Conservation (phyloP, 1,140 invertebrate species). For the Ditylenchus dipsaci region DNA sequence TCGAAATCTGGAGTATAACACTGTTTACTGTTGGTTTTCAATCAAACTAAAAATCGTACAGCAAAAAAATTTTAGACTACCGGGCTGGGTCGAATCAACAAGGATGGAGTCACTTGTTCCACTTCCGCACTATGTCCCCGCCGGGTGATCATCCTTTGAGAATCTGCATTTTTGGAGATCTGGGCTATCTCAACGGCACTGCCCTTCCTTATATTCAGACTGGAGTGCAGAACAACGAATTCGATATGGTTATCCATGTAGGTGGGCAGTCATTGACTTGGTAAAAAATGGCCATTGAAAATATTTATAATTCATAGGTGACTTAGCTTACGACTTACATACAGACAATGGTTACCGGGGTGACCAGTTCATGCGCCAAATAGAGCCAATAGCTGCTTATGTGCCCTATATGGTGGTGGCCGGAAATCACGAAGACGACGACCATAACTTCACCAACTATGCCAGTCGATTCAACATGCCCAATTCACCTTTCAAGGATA, state of each 20-base stretch:
- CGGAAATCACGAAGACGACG: slow-evolving; percentile 60
- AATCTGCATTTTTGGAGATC: slow-evolving; percentile 46
- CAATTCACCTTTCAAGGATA: slow-evolving; percentile 54
- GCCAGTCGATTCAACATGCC: slow-evolving; percentile 59
- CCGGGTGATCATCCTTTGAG: slow-evolving; percentile 20
- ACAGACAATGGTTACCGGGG: slow-evolving; percentile 54
- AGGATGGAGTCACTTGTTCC: slow-evolving; percentile 15
- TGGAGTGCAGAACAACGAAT: slow-evolving; percentile 29
- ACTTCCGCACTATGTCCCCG: slow-evolving; percentile 32
- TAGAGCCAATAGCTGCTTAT: slow-evolving; percentile 56
- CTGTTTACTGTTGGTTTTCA: slow-evolving; percentile 20
- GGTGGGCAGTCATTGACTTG: slow-evolving; percentile 18
- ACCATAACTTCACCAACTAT: slow-evolving; percentile 52
- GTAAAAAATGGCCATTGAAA: not conserved
- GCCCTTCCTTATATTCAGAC: slow-evolving; percentile 26
- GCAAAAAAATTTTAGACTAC: slow-evolving; percentile 32
- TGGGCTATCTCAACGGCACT: slow-evolving; percentile 40
- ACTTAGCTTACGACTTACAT: slow-evolving; percentile 60
- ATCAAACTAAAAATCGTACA: not conserved
- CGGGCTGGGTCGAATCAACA: slow-evolving; percentile 25
- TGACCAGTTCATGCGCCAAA: slow-evolving; percentile 58
- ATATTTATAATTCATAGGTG: slow-evolving; percentile 38
- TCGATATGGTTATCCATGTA: slow-evolving; percentile 43
- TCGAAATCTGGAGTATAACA: slow-evolving; percentile 12
- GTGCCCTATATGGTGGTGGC: slow-evolving; percentile 61